These are phyloP conservation scores for Spondyliosoma cantharus DNA, from an alignment of 2,797 vertebrate genomes.

Conservation along the genomic window DNA sequence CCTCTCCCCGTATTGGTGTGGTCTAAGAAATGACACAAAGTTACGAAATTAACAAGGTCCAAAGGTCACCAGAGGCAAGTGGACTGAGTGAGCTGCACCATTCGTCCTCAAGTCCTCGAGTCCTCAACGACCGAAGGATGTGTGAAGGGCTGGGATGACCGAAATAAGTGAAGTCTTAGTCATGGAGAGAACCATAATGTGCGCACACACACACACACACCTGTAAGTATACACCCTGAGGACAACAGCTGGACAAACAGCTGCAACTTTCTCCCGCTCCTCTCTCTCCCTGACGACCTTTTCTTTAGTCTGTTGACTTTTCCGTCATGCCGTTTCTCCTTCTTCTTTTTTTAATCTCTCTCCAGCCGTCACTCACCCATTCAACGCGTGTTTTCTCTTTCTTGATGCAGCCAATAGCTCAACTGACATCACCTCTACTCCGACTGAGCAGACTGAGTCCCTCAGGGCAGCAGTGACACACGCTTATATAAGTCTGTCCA, in stretches of 20 bases:
- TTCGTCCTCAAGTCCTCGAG: not conserved
- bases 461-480: slow-evolving; percentile 30
- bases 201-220: slow-evolving; percentile 12
- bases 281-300: not conserved
- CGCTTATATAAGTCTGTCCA: slow-evolving; percentile 43
- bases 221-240: slow-evolving; percentile 34
- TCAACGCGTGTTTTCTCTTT: not conserved
- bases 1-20: no score
- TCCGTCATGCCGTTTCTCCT: not conserved
- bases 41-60: no score
- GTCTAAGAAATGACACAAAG: no score
- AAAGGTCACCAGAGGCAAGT: not conserved
- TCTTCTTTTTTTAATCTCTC: not conserved
- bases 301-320: not conserved
- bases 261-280: slow-evolving; percentile 30
- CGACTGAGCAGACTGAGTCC: slow-evolving; percentile 4
- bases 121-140: not conserved
- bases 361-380: not conserved
- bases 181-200: slow-evolving; percentile 1
- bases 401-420: not conserved
- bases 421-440: slow-evolving; percentile 9
- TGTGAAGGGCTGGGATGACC: not conserved
- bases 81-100: not conserved
- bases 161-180: slow-evolving; percentile 9
- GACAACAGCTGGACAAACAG: slow-evolving; percentile 62